phyloP scores from a whole-genome alignment of 2,888 invertebrate species.

The Melieria picta region DNA sequence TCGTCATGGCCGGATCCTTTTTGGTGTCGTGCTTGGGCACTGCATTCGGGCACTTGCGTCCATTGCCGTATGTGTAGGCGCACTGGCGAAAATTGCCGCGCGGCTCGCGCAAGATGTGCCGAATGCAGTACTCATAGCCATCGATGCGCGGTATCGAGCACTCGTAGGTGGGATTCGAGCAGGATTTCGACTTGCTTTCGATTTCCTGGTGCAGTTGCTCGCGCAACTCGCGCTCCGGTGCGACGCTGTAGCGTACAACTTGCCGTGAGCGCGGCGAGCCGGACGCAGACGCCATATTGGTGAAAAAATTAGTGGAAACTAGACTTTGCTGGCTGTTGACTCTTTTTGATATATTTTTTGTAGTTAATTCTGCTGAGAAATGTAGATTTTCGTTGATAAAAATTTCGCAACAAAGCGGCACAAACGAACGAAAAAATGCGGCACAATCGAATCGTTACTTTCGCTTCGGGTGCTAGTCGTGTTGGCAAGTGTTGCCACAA shows the following conservation, averaged over 20 bases:
- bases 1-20: conserved; percentile 72
- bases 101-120: conserved; percentile 85
- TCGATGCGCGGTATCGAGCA: conserved; percentile 76
- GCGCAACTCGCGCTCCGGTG: conserved; percentile 60
- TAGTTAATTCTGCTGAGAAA: too few species aligned
- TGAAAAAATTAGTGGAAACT: not conserved
- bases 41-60: conserved; percentile 80
- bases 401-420: too few species aligned
- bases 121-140: conserved; percentile 83
- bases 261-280: conserved; percentile 10
- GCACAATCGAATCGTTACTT: too few species aligned
- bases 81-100: conserved; percentile 87
- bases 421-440: not conserved
- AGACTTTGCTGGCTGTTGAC: not conserved
- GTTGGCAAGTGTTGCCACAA: too few species aligned
- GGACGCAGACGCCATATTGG: conserved; percentile 4
- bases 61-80: conserved; percentile 73
- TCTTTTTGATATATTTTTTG: not conserved
- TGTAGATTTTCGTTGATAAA: too few species aligned
- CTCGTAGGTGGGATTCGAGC: conserved; percentile 73
- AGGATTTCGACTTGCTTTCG: conserved; percentile 71
- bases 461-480: not conserved
- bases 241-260: conserved; percentile 35
- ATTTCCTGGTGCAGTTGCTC: conserved; percentile 73
- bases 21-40: conserved; percentile 79